Evolutionary conservation across 2,888 invertebrate genomes (phyloP).

Genomic region (Neria commutata): DNA sequence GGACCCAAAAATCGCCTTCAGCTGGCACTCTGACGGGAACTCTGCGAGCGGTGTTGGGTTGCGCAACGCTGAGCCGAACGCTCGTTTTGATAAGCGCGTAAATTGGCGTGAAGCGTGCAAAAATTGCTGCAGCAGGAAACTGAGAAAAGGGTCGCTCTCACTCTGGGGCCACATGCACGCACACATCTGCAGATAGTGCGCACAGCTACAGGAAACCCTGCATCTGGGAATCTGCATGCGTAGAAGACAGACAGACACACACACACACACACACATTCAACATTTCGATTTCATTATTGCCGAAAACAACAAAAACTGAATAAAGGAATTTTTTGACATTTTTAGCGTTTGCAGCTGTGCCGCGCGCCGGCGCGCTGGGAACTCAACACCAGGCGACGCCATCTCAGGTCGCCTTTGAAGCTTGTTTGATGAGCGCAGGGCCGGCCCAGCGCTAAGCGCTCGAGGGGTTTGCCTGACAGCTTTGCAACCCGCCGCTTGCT

Average conservation of each 20-base stretch:
- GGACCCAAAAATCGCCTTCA: too few species aligned
- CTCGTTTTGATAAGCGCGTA: slow-evolving; percentile 55
- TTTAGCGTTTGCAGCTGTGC: slow-evolving; percentile 25
- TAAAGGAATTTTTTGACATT: slow-evolving; percentile 37
- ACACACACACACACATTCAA: background rate
- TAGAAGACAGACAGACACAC: background rate
- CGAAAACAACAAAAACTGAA: slow-evolving; percentile 30
- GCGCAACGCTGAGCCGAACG: background rate
- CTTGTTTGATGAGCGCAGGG: background rate
- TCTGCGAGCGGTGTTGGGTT: background rate
- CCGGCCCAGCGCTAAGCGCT: too few species aligned
- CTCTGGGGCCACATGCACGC: too few species aligned
- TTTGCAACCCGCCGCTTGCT: slow-evolving; percentile 43
- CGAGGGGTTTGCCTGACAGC: too few species aligned
- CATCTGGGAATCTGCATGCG: background rate
- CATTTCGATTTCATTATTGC: slow-evolving; percentile 25
- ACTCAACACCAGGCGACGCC: background rate
- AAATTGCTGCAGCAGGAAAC: slow-evolving; percentile 43
- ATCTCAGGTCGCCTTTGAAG: too few species aligned
- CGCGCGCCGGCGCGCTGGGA: background rate
- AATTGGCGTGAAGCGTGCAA: slow-evolving; percentile 63
- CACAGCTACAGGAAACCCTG: too few species aligned
- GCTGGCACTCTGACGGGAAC: too few species aligned
- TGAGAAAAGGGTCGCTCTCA: background rate
- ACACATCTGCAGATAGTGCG: too few species aligned